These are phyloP conservation scores for Agapornis roseicollis DNA, from an alignment of 2,113 vertebrate genomes.

Conservation along the genomic window DNA sequence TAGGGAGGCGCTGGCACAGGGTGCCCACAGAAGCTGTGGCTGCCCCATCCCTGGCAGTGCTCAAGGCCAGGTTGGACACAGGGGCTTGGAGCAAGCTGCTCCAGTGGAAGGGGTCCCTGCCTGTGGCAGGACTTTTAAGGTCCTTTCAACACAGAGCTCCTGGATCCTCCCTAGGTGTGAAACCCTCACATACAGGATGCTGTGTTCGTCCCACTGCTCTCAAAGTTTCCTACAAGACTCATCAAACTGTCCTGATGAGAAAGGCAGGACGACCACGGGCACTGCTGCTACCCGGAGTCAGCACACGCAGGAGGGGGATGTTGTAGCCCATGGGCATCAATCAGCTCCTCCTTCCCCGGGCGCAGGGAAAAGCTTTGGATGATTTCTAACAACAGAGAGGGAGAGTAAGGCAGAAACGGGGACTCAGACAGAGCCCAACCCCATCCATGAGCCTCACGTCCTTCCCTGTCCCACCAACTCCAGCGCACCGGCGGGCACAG, in stretches of 20 bases:
- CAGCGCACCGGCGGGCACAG: neutral
- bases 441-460: neutral
- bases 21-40: neutral
- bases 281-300: accelerated
- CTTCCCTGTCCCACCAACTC: neutral
- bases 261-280: neutral
- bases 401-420: accelerated
- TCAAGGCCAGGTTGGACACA: neutral
- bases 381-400: neutral
- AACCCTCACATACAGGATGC: neutral
- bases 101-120: neutral
- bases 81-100: too few species aligned
- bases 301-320: accelerated
- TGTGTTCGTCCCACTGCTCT: neutral
- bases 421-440: neutral
- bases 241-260: accelerated
- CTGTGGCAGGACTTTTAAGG: neutral
- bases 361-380: neutral
- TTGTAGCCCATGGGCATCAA: accelerated
- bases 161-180: neutral
- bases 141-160: neutral
- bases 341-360: neutral
- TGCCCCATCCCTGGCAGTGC: neutral
- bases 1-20: too few species aligned
- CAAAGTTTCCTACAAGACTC: neutral